Evolutionary conservation across 2,113 vertebrate species (phyloP), one percentile per base, ranked within the genome.

Genomic region (Tyto alba): DNA sequence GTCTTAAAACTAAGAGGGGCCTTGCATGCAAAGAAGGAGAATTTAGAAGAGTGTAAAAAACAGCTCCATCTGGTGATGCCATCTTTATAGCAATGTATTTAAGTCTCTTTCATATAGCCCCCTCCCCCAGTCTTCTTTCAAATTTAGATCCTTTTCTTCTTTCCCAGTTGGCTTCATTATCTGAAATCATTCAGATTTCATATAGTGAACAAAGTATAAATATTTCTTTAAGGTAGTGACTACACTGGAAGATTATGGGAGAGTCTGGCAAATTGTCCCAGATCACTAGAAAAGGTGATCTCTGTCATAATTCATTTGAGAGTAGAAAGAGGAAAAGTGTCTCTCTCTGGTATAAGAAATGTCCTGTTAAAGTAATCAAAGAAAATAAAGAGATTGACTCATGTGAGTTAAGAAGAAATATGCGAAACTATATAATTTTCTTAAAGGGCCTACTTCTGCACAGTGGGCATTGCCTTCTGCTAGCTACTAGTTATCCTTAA

Each of bases 111-210:
- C 79, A 83, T 85, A 82, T 41, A 87, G 22, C 14, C 6, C 32
- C 38, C 16, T 10, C 66, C 16, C 25, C 7, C n/a, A 55, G 32
- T 6, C 67, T 80, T 85, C 66, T 95, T 96, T 89, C 83, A 89
- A 88, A 89, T 86, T 93, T 94, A 92, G 88, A 80, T 74, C 30
- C 40, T 91, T 88, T 89, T 93, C 52, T 90, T 63, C 67, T 93
- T 93, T 93, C 94, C 63, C 87, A 80, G 85, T 95, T 94, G 89
- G 73, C 69, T 94, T 96, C 55, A 91, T 97, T 95, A 87, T 94
- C 73, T 95, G 78, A 91, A 96, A 94, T 95, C 14, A 93, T 93
- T 95, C 94, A 53, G 88, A 76, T 93, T 93, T 76, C 48, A 85
- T 90, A 75, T 36, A 81, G 60, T 62, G 83, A 96, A 75, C 66